phyloP scores from a whole-genome alignment of 2,113 vertebrate genomes.

The Caracal caracal region DNA sequence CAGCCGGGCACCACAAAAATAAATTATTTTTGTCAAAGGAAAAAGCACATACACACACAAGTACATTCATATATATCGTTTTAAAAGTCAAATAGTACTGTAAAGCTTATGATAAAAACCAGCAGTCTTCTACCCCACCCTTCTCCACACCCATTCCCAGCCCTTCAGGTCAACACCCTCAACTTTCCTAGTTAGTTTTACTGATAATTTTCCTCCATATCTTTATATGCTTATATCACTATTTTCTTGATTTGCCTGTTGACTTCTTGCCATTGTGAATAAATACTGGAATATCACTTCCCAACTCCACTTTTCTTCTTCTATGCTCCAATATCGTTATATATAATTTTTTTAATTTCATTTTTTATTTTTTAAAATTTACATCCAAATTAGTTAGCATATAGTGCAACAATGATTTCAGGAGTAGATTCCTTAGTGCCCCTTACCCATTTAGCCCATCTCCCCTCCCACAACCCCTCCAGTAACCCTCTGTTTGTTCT shows the following conservation, averaged over 20 bases:
- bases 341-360: not conserved
- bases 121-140: not conserved
- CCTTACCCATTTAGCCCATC: too few species aligned
- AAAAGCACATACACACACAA: not conserved
- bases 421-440: too few species aligned
- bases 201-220: not conserved
- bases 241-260: not conserved
- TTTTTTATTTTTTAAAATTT: too few species aligned
- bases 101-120: not conserved
- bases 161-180: not conserved
- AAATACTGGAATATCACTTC: not conserved
- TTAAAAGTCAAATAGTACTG: conserved; percentile 23
- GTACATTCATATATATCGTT: not conserved
- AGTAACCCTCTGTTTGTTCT: too few species aligned
- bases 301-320: not conserved
- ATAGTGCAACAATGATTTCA: too few species aligned
- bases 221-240: not conserved
- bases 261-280: not conserved
- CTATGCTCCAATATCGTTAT: not conserved
- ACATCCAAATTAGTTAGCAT: too few species aligned
- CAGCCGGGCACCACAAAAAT: not conserved
- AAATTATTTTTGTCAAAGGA: not conserved
- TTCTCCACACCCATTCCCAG: not conserved
- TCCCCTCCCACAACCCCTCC: too few species aligned
- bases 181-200: not conserved